Evolutionary conservation across 2,888 invertebrate genomes (phyloP).

Genomic region (Xylophagus ater): DNA sequence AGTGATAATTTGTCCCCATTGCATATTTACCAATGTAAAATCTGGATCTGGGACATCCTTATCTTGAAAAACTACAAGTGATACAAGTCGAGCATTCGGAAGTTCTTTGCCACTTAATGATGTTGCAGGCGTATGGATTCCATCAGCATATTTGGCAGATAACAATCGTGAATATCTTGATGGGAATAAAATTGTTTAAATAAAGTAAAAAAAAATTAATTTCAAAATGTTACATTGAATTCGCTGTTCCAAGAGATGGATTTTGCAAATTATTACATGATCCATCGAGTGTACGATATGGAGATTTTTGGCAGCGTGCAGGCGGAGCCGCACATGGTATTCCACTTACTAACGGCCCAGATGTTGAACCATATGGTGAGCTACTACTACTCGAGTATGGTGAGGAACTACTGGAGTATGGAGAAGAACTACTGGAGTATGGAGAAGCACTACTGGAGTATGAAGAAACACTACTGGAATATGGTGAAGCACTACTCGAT

Average conservation of each 20-base stretch:
- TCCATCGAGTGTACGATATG: conserved; percentile 75
- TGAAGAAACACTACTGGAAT: background rate
- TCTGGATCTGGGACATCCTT: conserved; percentile 55
- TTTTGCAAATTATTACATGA: conserved; percentile 84
- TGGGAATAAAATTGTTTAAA: background rate
- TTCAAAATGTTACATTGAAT: conserved; percentile 42
- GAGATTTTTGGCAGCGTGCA: conserved; percentile 28
- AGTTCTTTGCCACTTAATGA: conserved; percentile 53
- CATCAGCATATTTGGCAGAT: conserved; percentile 42
- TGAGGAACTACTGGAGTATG: background rate
- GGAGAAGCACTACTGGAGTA: background rate
- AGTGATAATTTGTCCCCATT: conserved; percentile 51
- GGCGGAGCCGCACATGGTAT: conserved; percentile 29
- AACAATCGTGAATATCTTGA: conserved; percentile 38
- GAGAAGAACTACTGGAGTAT: background rate
- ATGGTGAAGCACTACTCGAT: background rate
- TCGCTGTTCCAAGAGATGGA: conserved; percentile 71
- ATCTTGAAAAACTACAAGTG: conserved; percentile 59
- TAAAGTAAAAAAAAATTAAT: background rate
- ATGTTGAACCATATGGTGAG: background rate
- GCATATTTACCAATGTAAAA: conserved; percentile 60
- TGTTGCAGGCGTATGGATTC: conserved; percentile 46
- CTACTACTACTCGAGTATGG: background rate
- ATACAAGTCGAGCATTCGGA: conserved; percentile 60
- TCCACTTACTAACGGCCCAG: background rate